Percentiles rank a stretch among this genome's conserved stretches.
phyloP scores from a whole-genome alignment of 2,113 vertebrate species.

The Cavia porcellus region DNA sequence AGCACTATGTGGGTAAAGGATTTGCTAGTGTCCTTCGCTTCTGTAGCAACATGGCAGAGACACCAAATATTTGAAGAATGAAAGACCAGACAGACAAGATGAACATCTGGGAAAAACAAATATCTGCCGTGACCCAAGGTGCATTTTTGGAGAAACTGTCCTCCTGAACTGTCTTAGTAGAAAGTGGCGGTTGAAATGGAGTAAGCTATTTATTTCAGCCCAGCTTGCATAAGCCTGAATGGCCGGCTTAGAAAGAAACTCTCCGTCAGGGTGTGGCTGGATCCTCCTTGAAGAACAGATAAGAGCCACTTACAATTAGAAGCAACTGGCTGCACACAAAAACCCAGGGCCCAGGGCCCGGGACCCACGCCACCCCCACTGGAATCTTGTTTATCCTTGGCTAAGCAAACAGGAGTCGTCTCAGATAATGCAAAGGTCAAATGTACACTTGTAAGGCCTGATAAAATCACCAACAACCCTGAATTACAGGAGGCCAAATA shows the following conservation, averaged over 20 bases:
- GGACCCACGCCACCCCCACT: neutral
- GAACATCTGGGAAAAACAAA: neutral
- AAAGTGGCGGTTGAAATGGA: neutral
- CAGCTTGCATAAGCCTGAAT: neutral
- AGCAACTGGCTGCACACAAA: neutral
- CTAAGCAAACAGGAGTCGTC: constrained; percentile 72
- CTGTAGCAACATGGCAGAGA: neutral
- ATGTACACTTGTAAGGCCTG: constrained; percentile 49
- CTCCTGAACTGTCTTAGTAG: neutral
- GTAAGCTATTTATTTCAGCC: constrained; percentile 39
- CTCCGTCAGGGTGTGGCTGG: neutral
- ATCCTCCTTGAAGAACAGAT: neutral
- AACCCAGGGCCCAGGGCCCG: neutral
- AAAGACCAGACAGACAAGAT: neutral
- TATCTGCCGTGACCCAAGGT: neutral
- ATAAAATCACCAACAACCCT: constrained; percentile 66
- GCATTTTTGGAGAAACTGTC: neutral
- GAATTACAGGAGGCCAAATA: constrained; percentile 57
- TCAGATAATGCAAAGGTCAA: constrained; percentile 79
- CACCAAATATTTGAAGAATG: neutral
- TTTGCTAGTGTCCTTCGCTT: neutral
- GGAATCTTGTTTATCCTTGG: constrained; percentile 56
- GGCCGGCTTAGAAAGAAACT: neutral
- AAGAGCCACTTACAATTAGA: constrained; percentile 51
- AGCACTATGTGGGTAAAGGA: neutral